Base-by-base conservation (phyloP, 2,113 vertebrate species). In the Serinus canaria region DNA sequence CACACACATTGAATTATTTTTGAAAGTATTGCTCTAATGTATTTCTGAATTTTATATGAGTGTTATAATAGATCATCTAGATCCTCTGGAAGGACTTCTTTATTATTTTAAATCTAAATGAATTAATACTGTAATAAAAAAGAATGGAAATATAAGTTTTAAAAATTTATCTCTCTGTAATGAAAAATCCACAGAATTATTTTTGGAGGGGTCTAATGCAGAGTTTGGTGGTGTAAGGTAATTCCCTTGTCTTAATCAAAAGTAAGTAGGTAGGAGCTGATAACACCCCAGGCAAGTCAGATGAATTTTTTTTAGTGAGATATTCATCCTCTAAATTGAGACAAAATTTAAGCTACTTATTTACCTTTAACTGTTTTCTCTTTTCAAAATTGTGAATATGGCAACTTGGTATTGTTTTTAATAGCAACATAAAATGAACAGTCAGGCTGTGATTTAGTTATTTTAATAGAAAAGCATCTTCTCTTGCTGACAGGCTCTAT, bases 81-180 rank as follows among this genome's bases (percentile, higher is more conserved):
- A 95, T 90, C 86, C 24, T 94, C 74, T 87, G 74, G 81, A 92
- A 95, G 24, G 64, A 81, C 49, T 89, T 91, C 41, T 96, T 95
- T 94, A 94, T 95, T 94, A 84, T 95, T 92, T 95, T 89, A 94
- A 92, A 87, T 82, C 66, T 89, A 84, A 95, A 89, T 92, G 66
- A 94, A 94, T 94, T 75, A 91, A 94, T 89, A 53, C 24, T 82
- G 83, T 60, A 95, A 95, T 94, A 92, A 96, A 96, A 94, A 87
- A n/a, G 6, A 70, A 87, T 60, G 31, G 69, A 82, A 94, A 87
- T 75, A 46, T 52, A 2, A 50, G 83, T 92, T 89, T 92, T 25
- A 10, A 4, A 79, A 92, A 89, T 43, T 64, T 60, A 91, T 92
- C 33, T 78, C 55, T 69, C 35, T 64, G 33, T 37, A 82, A 73